A percentile compares a stretch with the other conserved stretches of the same genome.
phyloP scores from a whole-genome alignment of 2,113 vertebrate species.

The Oriolus oriolus region DNA sequence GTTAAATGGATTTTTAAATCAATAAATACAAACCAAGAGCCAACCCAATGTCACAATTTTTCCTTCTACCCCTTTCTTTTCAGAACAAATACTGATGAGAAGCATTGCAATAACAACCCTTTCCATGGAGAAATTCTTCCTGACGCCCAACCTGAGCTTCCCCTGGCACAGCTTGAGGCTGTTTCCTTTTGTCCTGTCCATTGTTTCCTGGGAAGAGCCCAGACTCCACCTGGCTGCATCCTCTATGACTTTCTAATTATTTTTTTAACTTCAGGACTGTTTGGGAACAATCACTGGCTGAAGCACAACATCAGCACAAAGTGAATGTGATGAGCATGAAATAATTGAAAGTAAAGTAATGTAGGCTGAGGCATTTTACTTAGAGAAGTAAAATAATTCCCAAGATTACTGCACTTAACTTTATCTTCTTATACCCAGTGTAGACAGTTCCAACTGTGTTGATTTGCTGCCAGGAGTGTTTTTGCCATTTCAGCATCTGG shows the following conservation, averaged over 20 bases:
- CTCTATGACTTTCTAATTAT: neutral
- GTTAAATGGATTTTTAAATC: neutral
- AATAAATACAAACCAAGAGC: neutral
- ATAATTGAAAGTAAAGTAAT: neutral
- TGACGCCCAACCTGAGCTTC: neutral
- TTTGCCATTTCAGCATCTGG: constrained; percentile 34
- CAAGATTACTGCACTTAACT: neutral
- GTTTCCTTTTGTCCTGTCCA: neutral
- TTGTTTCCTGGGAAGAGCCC: neutral
- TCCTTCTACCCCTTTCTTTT: neutral
- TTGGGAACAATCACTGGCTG: neutral
- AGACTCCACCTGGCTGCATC: neutral
- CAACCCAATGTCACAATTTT: neutral
- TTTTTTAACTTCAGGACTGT: neutral
- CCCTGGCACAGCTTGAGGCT: neutral
- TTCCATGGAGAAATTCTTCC: neutral
- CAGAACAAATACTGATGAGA: neutral
- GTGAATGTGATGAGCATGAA: neutral
- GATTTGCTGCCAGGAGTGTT: neutral
- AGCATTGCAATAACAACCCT: neutral
- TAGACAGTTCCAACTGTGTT: neutral
- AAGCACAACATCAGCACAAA: neutral
- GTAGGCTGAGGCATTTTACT: neutral
- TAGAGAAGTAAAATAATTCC: neutral
- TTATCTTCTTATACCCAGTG: neutral